Base-by-base conservation (phyloP, 2,113 vertebrate genomes). In the Nothobranchius furzeri region DNA sequence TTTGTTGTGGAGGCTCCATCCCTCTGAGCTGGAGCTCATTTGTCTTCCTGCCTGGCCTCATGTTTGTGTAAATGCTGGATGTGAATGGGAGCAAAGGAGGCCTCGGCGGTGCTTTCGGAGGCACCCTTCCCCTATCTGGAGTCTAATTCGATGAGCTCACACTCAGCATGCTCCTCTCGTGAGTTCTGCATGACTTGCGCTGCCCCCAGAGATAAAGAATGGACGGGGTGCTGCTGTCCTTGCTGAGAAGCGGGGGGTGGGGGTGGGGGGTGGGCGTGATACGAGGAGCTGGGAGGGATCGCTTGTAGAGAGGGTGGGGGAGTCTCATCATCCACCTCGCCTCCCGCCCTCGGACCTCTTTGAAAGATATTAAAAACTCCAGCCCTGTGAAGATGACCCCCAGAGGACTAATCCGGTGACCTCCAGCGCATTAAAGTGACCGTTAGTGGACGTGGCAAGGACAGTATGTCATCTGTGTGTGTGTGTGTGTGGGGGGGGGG, bases 181-280 rank as follows among this genome's bases (percentile, higher is more conserved):
- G 88, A 91, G 92, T 92, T 92, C 90, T 90, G 90, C 91, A 90
- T 91, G 92, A 92, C 83, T 92, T 89, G 63, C 70, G 85, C 90
- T 91, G 77, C 87, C 90, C 88, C 84, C 75, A 81, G 80, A 90
- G 85, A 92, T 90, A 85, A 85, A 87, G 84, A 61, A 75, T 6
- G 71, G 80, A 81, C 37, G 74, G 79, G 78, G 54, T 81, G 81
- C 77, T 70, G 78, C 77, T 83, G 74, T 86, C 79, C 78, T 78
- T 46, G 52, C 60, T 43, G 57, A 75, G 72, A 68, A 68, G 47
- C 43, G 3, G 54, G 57, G 58, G 57, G 35, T 13, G 30, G 55
- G 36, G 12, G 35, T 56, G 49, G 43, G 12, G 36, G 12, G 35
- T 13, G 35, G 59, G 49, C 43, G 12, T 35, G 70, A 68, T 79